phyloP scores from a whole-genome alignment of 2,113 vertebrate species.

The Agelaius tricolor region DNA sequence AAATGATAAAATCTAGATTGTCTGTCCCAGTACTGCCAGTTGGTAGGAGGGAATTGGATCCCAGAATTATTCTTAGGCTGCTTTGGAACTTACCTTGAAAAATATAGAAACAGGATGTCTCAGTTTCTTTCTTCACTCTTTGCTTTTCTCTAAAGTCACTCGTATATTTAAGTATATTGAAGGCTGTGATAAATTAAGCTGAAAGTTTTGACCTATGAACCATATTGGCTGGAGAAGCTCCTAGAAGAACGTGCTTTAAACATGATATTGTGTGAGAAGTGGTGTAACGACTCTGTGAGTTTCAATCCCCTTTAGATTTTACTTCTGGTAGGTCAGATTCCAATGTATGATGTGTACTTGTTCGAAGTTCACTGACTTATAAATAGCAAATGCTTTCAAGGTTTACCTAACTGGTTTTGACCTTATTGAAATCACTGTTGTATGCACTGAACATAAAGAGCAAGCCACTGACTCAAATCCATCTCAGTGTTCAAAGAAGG shows the following conservation, averaged over 20 bases:
- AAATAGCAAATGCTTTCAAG: slow-evolving; percentile 58
- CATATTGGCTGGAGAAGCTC: background rate
- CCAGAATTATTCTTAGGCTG: background rate
- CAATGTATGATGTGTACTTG: slow-evolving; percentile 18
- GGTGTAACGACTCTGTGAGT: background rate
- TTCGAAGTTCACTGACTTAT: slow-evolving; percentile 38
- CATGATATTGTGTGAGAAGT: slow-evolving; percentile 54
- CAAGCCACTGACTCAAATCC: background rate
- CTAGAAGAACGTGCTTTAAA: slow-evolving; percentile 3
- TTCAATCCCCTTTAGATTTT: slow-evolving; percentile 39
- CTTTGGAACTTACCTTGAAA: background rate
- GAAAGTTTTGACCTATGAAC: background rate
- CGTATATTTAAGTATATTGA: background rate
- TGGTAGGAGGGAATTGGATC: background rate
- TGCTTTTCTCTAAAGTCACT: background rate
- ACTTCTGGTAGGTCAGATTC: slow-evolving; percentile 56
- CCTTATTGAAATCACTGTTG: slow-evolving; percentile 8
- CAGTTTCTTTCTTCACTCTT: background rate
- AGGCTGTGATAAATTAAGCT: background rate
- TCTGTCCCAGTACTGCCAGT: background rate
- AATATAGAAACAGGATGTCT: background rate
- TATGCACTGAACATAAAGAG: background rate
- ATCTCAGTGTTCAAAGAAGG: background rate
- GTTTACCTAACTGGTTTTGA: slow-evolving; percentile 38
- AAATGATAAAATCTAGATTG: background rate